Evolutionary conservation across 2,113 vertebrate genomes (phyloP), one percentile per base, ranked within the genome.

Genomic region (Notothenia rossii): DNA sequence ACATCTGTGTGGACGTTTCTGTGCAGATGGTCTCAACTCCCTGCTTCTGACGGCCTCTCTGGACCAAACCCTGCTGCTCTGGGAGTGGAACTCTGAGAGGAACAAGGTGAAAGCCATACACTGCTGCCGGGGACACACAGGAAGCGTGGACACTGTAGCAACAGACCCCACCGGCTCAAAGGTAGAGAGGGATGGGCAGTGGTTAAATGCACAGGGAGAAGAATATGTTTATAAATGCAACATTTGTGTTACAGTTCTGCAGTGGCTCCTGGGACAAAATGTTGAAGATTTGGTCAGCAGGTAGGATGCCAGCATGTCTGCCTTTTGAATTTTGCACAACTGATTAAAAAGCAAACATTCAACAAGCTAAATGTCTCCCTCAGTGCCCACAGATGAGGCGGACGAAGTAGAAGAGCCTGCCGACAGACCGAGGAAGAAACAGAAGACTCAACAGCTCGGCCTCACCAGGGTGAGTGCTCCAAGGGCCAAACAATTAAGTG

Each of bases 261-360:
- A 99, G 97, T 83, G 98, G 97, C 62, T 99, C 98, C 36, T 99
- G 98, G 98, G 98, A 99, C 93, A 99, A 97, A 91, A 99, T 99
- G 98, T 91, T 99, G 72, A 99, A 99, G 94, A 96, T 99, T 76
- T 99, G 98, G 98, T 99, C 98, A 84, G 95, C 98, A 95, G 98
- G 98, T 99, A 93, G 13, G 80, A 61, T 48, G 1, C n/a, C 15
- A n/a, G 10, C 49, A 12, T 20, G 8, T 50, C 11, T 10, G 2
- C 14, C 53, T 17, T 8, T n/a, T 8, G 29, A 10, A 62, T 40
- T 40, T 40, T 40, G 25, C 2, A 7, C 43, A 7, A 53, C n/a
- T 46, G 9, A 50, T 29, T 4, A 7, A 15, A 25, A 25, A 33
- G 25, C 5, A 29, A 25, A 51, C 48, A 17, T 54, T 8, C n/a